Evolutionary conservation across 2,888 invertebrate species (phyloP).

Genomic region (Eilema depressum): DNA sequence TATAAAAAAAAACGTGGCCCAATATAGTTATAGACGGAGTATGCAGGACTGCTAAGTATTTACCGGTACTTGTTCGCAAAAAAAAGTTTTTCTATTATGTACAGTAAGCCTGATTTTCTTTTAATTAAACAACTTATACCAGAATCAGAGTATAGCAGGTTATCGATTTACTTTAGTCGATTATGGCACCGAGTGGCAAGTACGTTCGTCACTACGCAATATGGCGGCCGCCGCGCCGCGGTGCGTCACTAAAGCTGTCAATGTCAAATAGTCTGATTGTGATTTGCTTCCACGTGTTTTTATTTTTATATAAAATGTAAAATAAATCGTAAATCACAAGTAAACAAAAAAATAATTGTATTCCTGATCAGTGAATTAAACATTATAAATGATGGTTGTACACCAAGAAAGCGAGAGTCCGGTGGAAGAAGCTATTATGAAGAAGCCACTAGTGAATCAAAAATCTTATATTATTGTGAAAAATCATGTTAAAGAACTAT

Average conservation of each 20-base stretch:
- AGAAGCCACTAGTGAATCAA: slow-evolving; percentile 54
- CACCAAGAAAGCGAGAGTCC: slow-evolving; percentile 57
- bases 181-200: background rate
- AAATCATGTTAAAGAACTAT: slow-evolving; percentile 65
- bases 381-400: slow-evolving; percentile 61
- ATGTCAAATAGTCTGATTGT: slow-evolving; percentile 18
- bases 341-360: background rate
- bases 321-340: slow-evolving; percentile 4
- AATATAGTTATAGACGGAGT: no score
- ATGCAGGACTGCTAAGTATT: no score
- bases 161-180: slow-evolving; percentile 19
- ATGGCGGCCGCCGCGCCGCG: slow-evolving; percentile 19
- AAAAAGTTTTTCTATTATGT: no score
- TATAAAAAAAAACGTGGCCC: background rate
- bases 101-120: no score
- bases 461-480: slow-evolving; percentile 63
- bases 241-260: slow-evolving; percentile 24
- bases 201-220: slow-evolving; percentile 2
- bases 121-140: no score
- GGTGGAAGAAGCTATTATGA: slow-evolving; percentile 51
- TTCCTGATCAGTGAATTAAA: background rate
- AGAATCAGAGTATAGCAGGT: background rate
- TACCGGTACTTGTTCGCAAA: no score
- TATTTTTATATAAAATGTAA: slow-evolving; percentile 9
- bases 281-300: slow-evolving; percentile 30